These are phyloP conservation scores for Caenorhabditis doughertyi DNA, from an alignment of 2,888 invertebrate genomes.

Conservation along the genomic window DNA sequence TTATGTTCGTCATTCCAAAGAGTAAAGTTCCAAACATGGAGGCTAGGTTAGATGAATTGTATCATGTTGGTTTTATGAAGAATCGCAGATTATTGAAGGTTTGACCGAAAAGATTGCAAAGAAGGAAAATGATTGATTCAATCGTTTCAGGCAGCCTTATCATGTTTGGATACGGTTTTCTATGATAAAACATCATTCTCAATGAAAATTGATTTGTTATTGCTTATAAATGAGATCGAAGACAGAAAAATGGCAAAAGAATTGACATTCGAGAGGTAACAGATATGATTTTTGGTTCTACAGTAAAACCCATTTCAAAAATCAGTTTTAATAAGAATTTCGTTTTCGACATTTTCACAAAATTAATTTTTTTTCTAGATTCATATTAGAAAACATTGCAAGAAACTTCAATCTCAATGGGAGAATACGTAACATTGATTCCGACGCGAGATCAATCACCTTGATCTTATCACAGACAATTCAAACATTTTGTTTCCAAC, in stretches of 20 bases:
- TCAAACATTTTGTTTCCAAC: constrained; percentile 60
- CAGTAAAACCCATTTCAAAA: too few species aligned
- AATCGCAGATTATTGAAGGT: constrained; percentile 60
- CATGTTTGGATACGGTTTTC: constrained; percentile 49
- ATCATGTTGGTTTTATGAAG: constrained; percentile 65
- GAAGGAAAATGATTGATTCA: too few species aligned
- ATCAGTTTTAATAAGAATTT: too few species aligned
- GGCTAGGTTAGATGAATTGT: constrained; percentile 57
- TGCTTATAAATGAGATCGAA: constrained; percentile 56
- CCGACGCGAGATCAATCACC: constrained; percentile 61
- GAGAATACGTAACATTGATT: constrained; percentile 49
- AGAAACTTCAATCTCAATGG: constrained; percentile 57
- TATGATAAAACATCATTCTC: constrained; percentile 35
- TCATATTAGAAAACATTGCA: constrained; percentile 59
- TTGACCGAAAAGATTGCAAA: too few species aligned
- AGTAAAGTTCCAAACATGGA: constrained; percentile 37
- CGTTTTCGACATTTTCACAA: too few species aligned
- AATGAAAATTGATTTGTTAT: constrained; percentile 59
- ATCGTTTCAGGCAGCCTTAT: constrained; percentile 48
- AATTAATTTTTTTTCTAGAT: constrained; percentile 27
- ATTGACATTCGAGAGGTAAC: constrained; percentile 60
- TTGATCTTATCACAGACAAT: constrained; percentile 58
- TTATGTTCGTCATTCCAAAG: constrained; percentile 60
- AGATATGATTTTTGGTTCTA: too few species aligned
- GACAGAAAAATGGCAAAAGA: constrained; percentile 56